Evolutionary conservation across 2,888 invertebrate genomes (phyloP).

Genomic region (Cheilosia vulpina): DNA sequence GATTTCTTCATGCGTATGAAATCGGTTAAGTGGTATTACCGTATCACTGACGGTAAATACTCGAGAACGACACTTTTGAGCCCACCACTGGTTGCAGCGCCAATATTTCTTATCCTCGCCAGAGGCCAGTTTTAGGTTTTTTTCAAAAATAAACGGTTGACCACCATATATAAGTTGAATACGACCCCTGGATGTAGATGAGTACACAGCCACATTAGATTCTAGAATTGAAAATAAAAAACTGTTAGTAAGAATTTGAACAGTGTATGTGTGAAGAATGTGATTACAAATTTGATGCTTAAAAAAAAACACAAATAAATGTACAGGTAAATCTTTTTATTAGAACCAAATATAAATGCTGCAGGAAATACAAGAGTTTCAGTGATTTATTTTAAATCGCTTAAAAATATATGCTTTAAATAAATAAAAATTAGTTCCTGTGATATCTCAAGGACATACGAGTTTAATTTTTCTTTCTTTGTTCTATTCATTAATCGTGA

Average conservation of each 20-base stretch:
- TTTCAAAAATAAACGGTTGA: constrained; percentile 83
- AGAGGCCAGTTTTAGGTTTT: constrained; percentile 80
- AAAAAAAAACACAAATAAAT: too few relatives aligned
- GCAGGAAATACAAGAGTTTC: too few relatives aligned
- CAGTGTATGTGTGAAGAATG: neutral
- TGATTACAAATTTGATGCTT: neutral
- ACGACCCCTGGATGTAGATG: constrained; percentile 83
- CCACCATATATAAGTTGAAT: constrained; percentile 83
- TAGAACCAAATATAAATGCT: too few relatives aligned
- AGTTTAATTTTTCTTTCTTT: too few relatives aligned
- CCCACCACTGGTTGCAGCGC: constrained; percentile 84
- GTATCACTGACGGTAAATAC: constrained; percentile 82
- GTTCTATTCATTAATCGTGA: too few relatives aligned
- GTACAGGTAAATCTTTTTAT: too few relatives aligned
- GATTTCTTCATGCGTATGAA: constrained; percentile 83
- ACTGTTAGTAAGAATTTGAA: constrained; percentile 6
- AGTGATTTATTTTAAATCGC: too few relatives aligned
- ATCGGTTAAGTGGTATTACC: constrained; percentile 83
- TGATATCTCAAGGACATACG: too few relatives aligned
- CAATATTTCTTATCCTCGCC: constrained; percentile 83
- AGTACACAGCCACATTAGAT: constrained; percentile 81
- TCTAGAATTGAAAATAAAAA: constrained; percentile 76
- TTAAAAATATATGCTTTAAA: too few relatives aligned
- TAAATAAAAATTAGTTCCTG: too few relatives aligned
- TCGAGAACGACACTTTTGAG: constrained; percentile 83